Evolutionary conservation across 2,113 vertebrate species (phyloP).

Genomic region (Dasyprocta punctata): DNA sequence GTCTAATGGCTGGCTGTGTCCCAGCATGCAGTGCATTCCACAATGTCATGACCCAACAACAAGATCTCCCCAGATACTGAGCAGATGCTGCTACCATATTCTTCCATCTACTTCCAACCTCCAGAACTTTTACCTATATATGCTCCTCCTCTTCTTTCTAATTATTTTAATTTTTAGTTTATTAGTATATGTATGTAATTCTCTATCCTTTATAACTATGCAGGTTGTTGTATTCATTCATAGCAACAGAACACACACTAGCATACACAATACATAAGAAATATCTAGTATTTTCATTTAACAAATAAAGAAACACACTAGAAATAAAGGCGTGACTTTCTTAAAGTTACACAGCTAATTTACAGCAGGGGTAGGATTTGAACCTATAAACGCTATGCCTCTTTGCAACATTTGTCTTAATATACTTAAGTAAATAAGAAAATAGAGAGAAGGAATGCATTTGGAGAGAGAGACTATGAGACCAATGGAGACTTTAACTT

Average conservation of each 20-base stretch:
- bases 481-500: background rate
- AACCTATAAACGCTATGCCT: background rate
- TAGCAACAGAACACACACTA: background rate
- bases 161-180: background rate
- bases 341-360: background rate
- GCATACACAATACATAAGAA: background rate
- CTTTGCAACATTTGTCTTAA: background rate
- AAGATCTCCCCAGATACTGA: background rate
- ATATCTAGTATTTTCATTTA: background rate
- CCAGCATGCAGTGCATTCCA: background rate
- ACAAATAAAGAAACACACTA: background rate
- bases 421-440: background rate
- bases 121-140: background rate
- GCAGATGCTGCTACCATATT: background rate
- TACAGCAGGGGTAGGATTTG: background rate
- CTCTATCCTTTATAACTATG: background rate
- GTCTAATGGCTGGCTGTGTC: background rate
- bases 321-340: background rate
- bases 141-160: background rate
- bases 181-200: background rate
- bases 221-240: background rate
- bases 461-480: background rate
- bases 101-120: background rate
- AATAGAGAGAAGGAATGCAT: accelerated
- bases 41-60: background rate